These are phyloP conservation scores for Sus scrofa DNA, from an alignment of 2,113 vertebrate species.

Conservation along the genomic window T2T-Sscrofa CM000818.6:12309001-12309500, in stretches of 20 bases:
- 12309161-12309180: not conserved
- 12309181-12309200: not conserved
- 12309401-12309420: rapidly evolving
- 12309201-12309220: slow-evolving; percentile 89
- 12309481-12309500: slow-evolving; percentile 16
- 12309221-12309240: slow-evolving; percentile 96
- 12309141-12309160: not conserved
- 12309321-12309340: slow-evolving; percentile 98
- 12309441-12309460: not conserved
- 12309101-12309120: not conserved
- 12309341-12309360: slow-evolving; percentile 97
- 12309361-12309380: slow-evolving; percentile 98
- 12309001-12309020: not conserved
- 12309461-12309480: not conserved
- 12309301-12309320: slow-evolving; percentile 98
- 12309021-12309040: not conserved
- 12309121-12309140: not conserved
- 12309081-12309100: too few species aligned
- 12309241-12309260: slow-evolving; percentile 95
- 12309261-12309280: slow-evolving; percentile 96
- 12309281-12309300: slow-evolving; percentile 96
- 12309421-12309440: not conserved
- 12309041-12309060: not conserved
- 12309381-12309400: slow-evolving; percentile 93
- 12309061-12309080: not conserved